Conservation (phyloP, 2,797 vertebrate genomes). For the Lutjanus campechanus region DNA sequence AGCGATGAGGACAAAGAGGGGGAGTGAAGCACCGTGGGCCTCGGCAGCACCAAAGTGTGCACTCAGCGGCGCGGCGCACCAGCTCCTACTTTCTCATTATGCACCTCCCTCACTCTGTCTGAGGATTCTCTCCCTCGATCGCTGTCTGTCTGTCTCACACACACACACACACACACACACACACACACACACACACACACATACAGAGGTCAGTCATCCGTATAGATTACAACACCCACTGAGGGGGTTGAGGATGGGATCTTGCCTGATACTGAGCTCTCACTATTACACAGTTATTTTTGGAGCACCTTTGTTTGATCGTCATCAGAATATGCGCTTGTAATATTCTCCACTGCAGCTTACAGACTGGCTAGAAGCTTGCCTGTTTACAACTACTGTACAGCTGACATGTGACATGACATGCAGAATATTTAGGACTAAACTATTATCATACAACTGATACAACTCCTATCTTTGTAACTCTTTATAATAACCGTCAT, state of each 20-base stretch:
- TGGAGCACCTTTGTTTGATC: conserved; percentile 42
- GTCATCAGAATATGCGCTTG: conserved; percentile 18
- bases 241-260: conserved; percentile 40
- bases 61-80: conserved; percentile 24
- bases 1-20: conserved; percentile 61
- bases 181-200: conserved; percentile 19
- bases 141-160: background rate
- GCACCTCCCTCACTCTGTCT: conserved; percentile 54
- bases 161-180: background rate
- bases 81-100: conserved; percentile 57
- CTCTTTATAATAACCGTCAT: no score
- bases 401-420: conserved; percentile 5
- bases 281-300: conserved; percentile 39
- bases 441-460: background rate
- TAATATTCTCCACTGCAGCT: background rate
- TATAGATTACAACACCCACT: conserved; percentile 58
- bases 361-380: background rate
- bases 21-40: conserved; percentile 47
- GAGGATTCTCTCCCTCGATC: conserved; percentile 42
- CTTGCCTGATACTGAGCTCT: conserved; percentile 40
- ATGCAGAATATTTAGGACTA: background rate
- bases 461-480: no score
- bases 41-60: conserved; percentile 22
- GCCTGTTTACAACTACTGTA: background rate
- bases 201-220: conserved; percentile 58